phyloP scores from a whole-genome alignment of 2,888 invertebrate species.

The Mellilla xanthometata region DNA sequence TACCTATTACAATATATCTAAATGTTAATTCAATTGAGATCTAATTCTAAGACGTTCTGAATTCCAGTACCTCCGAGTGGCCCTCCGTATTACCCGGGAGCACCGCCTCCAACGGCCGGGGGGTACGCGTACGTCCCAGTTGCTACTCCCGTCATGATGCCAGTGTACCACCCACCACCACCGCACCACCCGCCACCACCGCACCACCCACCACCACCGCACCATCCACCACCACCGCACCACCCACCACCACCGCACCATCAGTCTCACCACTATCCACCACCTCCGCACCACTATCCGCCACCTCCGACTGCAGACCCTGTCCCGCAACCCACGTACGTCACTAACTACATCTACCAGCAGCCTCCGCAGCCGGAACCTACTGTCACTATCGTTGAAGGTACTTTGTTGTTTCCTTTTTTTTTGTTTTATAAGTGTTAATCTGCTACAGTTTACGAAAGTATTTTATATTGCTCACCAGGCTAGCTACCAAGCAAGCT shows the following conservation, averaged over 20 bases:
- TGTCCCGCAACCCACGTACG: conserved; percentile 48
- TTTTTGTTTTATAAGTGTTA: too few relatives aligned
- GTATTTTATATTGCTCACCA: too few relatives aligned
- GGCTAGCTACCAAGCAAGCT: too few relatives aligned
- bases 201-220: conserved; percentile 39
- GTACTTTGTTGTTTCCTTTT: background rate
- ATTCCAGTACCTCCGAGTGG: conserved; percentile 52
- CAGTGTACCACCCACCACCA: conserved; percentile 50
- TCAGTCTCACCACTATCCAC: conserved; percentile 40
- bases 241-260: conserved; percentile 46
- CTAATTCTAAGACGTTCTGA: too few relatives aligned
- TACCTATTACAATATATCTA: too few relatives aligned
- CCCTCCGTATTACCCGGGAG: conserved; percentile 33
- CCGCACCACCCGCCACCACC: conserved; percentile 44
- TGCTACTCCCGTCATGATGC: conserved; percentile 65
- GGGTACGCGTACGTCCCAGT: conserved; percentile 59
- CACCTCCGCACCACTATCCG: conserved; percentile 36
- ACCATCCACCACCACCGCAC: too few relatives aligned
- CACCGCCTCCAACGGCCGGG: conserved; percentile 38
- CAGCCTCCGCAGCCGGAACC: conserved; percentile 41
- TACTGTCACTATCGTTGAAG: conserved; percentile 38
- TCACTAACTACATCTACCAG: conserved; percentile 64
- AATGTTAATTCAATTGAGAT: too few relatives aligned
- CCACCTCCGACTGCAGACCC: conserved; percentile 38
- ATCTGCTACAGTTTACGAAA: too few relatives aligned